phyloP scores from a whole-genome alignment of 1,140 invertebrate species.

The Ylistrum balloti region DNA sequence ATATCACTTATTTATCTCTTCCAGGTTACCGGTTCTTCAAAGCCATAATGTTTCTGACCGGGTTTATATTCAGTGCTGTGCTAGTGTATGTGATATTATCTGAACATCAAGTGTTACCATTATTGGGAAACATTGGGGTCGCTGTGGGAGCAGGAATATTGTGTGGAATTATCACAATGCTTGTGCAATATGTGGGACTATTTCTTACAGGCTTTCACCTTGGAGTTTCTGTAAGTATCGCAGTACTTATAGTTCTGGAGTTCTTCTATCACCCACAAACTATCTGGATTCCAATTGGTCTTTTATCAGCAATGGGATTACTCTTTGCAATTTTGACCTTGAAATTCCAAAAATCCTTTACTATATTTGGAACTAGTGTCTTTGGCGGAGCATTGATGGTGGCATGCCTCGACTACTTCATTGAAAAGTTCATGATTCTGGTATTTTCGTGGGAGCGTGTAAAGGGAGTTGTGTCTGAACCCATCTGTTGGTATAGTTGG shows the following conservation, averaged over 20 bases:
- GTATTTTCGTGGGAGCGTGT: constrained; percentile 87
- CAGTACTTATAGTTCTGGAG: constrained; percentile 82
- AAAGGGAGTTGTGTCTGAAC: constrained; percentile 79
- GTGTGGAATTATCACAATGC: constrained; percentile 90
- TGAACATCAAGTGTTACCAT: constrained; percentile 89
- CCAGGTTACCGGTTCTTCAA: constrained; percentile 94
- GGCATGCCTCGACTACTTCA: constrained; percentile 89
- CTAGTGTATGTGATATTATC: constrained; percentile 90
- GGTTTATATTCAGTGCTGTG: constrained; percentile 92
- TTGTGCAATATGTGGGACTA: constrained; percentile 92
- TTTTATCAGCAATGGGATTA: constrained; percentile 87
- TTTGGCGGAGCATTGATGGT: constrained; percentile 90
- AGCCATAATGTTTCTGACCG: constrained; percentile 94
- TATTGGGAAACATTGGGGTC: constrained; percentile 89
- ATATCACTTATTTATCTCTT: constrained; percentile 76
- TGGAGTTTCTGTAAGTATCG: constrained; percentile 86
- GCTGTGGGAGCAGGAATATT: constrained; percentile 89
- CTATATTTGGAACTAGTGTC: constrained; percentile 89
- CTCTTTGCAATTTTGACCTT: constrained; percentile 89
- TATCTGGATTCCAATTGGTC: constrained; percentile 88
- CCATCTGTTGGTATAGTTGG: constrained; percentile 90
- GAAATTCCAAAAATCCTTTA: constrained; percentile 89
- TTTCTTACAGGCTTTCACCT: constrained; percentile 93
- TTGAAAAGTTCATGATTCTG: constrained; percentile 88
- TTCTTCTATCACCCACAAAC: constrained; percentile 81